Evolutionary conservation across 64 coral and sea anemone species (phyloP).

Genomic region (Acropora tenuis): DNA sequence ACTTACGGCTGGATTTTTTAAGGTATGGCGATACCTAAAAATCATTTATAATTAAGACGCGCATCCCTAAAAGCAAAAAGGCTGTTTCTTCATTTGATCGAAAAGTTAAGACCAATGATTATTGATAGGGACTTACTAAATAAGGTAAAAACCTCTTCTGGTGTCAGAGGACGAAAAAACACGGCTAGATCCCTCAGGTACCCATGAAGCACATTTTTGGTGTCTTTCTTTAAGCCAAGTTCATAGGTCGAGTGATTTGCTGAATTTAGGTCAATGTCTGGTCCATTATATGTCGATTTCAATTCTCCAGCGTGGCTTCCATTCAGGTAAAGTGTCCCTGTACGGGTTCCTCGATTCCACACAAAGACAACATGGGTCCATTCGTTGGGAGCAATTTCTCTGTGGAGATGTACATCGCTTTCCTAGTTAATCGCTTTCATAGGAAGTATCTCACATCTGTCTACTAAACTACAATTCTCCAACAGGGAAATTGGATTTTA

Average conservation of each 20-base stretch:
- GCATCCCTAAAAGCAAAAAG: too few species aligned
- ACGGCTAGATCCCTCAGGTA: slow-evolving; percentile 74
- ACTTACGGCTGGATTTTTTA: too few species aligned
- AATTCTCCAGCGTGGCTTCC: background rate
- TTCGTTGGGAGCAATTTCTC: background rate
- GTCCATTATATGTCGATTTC: background rate
- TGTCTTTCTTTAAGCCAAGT: slow-evolving; percentile 79
- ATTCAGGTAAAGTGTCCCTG: slow-evolving; percentile 19
- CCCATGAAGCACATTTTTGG: slow-evolving; percentile 45
- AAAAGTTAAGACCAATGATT: too few species aligned
- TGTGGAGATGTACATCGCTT: background rate
- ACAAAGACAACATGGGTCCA: slow-evolving; percentile 32
- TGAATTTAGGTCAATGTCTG: slow-evolving; percentile 42
- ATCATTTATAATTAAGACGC: too few species aligned
- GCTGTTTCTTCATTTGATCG: too few species aligned
- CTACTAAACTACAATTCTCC: too few species aligned
- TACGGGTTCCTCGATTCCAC: slow-evolving; percentile 38
- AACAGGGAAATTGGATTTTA: too few species aligned
- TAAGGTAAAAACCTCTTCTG: slow-evolving; percentile 17
- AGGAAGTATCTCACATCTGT: too few species aligned
- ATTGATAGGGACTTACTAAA: slow-evolving; percentile 48
- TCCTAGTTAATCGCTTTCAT: too few species aligned
- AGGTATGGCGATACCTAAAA: too few species aligned
- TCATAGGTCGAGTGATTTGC: slow-evolving; percentile 71
- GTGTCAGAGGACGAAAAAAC: slow-evolving; percentile 24